Evolutionary conservation across 2,797 vertebrate species (phyloP).

Genomic region (Argyrosomus regius): DNA sequence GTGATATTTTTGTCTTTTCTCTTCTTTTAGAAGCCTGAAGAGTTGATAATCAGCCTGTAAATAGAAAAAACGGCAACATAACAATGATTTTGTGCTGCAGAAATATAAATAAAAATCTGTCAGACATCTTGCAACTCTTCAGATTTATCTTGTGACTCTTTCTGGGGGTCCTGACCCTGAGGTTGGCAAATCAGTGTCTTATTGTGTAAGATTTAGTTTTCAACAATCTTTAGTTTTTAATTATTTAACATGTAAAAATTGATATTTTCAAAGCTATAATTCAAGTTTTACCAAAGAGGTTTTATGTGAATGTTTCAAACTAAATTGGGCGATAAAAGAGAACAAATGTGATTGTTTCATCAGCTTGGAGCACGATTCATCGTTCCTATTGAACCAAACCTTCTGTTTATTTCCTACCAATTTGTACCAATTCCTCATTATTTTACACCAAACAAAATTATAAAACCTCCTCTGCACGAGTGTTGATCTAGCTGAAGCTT

Average conservation of each 20-base stretch:
- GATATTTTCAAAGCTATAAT: not conserved
- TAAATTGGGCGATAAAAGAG: not conserved
- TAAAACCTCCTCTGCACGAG: not conserved
- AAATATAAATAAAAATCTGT: no score
- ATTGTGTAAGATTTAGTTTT: not conserved
- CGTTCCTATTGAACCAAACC: not conserved
- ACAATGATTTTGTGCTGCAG: not conserved
- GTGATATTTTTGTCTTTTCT: not conserved
- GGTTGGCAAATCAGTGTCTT: not conserved
- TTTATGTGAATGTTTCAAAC: not conserved
- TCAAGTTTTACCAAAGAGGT: not conserved
- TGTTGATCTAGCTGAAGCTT: conserved; percentile 1
- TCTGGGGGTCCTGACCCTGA: not conserved
- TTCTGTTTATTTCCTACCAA: not conserved
- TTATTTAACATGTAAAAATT: not conserved
- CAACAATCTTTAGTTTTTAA: not conserved
- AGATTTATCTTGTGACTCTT: not conserved
- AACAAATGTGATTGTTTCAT: not conserved
- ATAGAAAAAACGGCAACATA: not conserved
- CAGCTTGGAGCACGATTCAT: not conserved
- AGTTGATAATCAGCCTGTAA: not conserved
- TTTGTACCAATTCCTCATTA: not conserved
- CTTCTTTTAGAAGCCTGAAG: not conserved
- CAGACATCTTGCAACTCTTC: not conserved
- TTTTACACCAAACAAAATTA: not conserved